phyloP scores from a whole-genome alignment of 2,113 vertebrate genomes.

The Anser brachyrhynchus region DNA sequence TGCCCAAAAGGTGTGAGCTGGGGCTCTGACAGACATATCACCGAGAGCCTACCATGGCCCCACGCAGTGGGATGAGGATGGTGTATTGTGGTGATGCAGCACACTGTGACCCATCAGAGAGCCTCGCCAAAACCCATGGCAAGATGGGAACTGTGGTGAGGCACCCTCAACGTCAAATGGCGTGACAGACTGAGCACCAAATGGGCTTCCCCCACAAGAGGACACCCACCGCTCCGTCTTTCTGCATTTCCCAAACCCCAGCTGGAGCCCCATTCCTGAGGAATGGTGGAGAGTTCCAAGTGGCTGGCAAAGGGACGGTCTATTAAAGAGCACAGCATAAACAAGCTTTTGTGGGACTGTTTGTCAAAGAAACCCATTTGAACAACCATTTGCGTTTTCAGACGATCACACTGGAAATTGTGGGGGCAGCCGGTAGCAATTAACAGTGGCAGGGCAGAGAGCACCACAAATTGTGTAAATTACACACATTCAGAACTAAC shows the following conservation, averaged over 20 bases:
- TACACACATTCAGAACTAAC: not conserved
- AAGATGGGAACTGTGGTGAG: not conserved
- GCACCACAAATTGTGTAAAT: not conserved
- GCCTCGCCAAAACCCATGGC: not conserved
- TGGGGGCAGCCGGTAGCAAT: not conserved
- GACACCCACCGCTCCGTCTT: not conserved
- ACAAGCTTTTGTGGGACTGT: not conserved
- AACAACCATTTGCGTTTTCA: not conserved
- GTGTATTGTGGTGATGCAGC: accelerated
- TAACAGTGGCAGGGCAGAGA: not conserved
- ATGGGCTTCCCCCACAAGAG: not conserved
- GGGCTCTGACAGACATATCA: not conserved
- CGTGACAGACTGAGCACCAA: not conserved
- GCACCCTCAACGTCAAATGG: not conserved
- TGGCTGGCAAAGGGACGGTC: conserved; percentile 1
- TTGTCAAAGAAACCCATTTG: not conserved
- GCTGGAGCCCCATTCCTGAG: not conserved
- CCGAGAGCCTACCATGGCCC: accelerated
- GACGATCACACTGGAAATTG: not conserved
- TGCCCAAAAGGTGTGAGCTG: not conserved
- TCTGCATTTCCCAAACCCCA: not conserved
- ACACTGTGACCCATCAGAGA: accelerated
- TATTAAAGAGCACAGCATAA: not conserved
- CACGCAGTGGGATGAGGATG: accelerated
- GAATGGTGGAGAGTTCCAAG: conserved; percentile 1